Base-by-base conservation (phyloP, 2,888 invertebrate genomes). In the Drosophila ezoana region DNA sequence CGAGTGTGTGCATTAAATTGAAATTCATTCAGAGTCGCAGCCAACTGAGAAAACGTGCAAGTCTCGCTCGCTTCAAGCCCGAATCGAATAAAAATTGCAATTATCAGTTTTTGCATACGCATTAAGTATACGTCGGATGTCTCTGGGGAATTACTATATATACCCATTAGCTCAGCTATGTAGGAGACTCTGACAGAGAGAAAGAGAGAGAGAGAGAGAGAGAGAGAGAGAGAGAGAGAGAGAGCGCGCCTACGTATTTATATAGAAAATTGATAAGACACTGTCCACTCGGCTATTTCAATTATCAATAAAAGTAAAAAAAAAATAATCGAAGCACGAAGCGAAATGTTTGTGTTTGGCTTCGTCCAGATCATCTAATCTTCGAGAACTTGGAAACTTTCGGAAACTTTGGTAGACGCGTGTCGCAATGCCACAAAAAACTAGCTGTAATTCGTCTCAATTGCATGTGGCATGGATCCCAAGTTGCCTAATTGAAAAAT, bases 401-500 rank as follows among this genome's bases (percentile, higher is more conserved):
- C 14, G 13, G 28, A 23, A 40, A 45, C 20, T 32, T 16, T 43
- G 28, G 28, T 28, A 32, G 8, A 43, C 32, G 35, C 57, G 64
- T 76, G 54, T 70, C 72, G 64, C 71, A 64, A 61, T 51, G 44
- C 16, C 54, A 32, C 40, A 52, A 56, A 54, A 52, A 56, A 58
- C 63, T 54, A 49, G 40, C 53, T 66, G 59, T 66, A 89, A 88
- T 89, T 88, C 74, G 67, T 74, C 52, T 79, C 90, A 89, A 82
- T 87, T 82, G 77, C 83, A 69, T 59, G 48, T 14, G 23, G 23
- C 23, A 23, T 2, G 52, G 41, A 44, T 48, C 66, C 87, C 89
- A 86, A 86, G 69, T 85, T 86, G 8, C 64, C 89, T 90, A 86
- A 86, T 86, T 86, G 88, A 83, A 78, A 86, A 90, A 86, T 90